Evolutionary conservation across 2,888 invertebrate species (phyloP), one percentile per base, ranked within the genome.

Genomic region (Drosophila borborema): DNA sequence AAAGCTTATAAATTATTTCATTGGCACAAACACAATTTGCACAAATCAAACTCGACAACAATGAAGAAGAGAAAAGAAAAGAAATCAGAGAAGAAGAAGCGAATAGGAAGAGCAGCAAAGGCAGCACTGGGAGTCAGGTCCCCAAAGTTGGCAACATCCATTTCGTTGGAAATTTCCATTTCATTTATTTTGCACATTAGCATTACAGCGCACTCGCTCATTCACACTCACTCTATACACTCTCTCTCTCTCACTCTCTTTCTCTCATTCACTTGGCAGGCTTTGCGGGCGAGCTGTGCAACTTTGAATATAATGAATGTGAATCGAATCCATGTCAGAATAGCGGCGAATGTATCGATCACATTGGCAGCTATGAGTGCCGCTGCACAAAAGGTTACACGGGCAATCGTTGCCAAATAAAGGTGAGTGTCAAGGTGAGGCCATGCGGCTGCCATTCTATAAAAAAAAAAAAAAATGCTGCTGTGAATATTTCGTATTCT

Each of bases 231-330:
- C 3, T 49, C 73, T 62, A 62, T 45, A 20, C 51, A 28, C 6
- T 40, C 54, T 10, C 49, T 28, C 59, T 36, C 54, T 20, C 54
- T 46, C 51, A 60, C 66, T 45, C 51, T 61, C 59, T 75, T 23
- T 41, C 1, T 28, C 83, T 53, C 59, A 75, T 18, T 53, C 16
- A 12, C 82, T 51, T 67, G 84, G 12, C 90, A 95, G 96, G 96
- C 40, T 96, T 95, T 91, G 96, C 96, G 4, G 96, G 96, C 20
- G 95, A 95, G 73, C 95, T 95, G 78, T 96, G 96, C 91, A 96
- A 96, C 91, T 94, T 95, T 90, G 96, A 96, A 91, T 96, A 96
- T 93, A 95, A 96, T 92, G 96, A 96, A 92, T 96, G 96, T 91
- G 95, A 95, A 91, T 96, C 96, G 76, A 95, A 95, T 69, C 96